A percentile compares a stretch with the other conserved stretches of the same genome.
Conservation (phyloP, 1,140 invertebrate species). For the Drosophila oshimai region DNA sequence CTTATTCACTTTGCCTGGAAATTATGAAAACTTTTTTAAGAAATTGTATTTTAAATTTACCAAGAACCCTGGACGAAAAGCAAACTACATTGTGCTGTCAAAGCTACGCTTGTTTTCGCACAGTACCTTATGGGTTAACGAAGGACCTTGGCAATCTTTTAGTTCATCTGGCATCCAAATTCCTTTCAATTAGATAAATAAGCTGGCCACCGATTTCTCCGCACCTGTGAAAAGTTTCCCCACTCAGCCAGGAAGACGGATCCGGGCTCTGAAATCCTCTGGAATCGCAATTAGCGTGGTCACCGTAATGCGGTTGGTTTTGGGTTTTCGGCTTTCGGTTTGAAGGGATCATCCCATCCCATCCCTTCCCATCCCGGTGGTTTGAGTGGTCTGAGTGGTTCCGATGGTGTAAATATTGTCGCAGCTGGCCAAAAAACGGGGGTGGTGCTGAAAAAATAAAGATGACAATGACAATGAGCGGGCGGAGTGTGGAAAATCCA, state of each 20-base stretch:
- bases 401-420: constrained; percentile 43
- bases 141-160: constrained; percentile 5
- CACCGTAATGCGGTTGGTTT: constrained; percentile 44
- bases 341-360: background rate
- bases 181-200: constrained; percentile 51
- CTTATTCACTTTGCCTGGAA: too few species aligned
- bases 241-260: background rate
- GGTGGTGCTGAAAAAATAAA: constrained; percentile 9
- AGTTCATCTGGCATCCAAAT: constrained; percentile 31
- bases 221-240: constrained; percentile 5
- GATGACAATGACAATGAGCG: constrained; percentile 38
- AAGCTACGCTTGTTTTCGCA: background rate
- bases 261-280: constrained; percentile 17
- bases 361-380: too few species aligned
- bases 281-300: constrained; percentile 71
- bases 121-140: constrained; percentile 2
- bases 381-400: constrained; percentile 16
- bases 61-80: too few species aligned
- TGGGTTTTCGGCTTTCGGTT: background rate
- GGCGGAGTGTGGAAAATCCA: constrained; percentile 27
- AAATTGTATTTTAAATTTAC: too few species aligned
- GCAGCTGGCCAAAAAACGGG: constrained; percentile 15
- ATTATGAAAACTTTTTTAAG: too few species aligned
- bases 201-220: constrained; percentile 11
- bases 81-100: too few species aligned